Base-by-base conservation (phyloP, 1,140 invertebrate genomes). In the Lasioglossum baleicum region DNA sequence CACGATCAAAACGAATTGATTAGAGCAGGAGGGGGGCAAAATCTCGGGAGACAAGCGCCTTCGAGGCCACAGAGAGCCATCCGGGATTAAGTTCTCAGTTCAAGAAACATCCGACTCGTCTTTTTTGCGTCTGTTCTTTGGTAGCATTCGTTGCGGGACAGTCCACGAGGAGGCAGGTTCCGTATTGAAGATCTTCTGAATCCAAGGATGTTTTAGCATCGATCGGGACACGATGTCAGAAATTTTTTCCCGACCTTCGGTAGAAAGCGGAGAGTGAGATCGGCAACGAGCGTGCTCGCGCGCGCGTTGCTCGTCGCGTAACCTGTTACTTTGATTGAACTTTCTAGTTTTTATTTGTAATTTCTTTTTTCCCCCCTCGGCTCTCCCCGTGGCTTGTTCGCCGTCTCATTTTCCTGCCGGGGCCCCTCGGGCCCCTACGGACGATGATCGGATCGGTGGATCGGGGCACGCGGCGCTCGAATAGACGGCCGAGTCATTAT, bases 401-500 rank as follows among this genome's bases (percentile, higher is more conserved):
- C 53, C 1, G 22, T 8, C 11, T 15, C 7, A 7, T n/a, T 56
- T 22, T 66, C 22, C 65, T 13, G 13, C 53, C 20, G 73, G 81
- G 74, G 44, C 6, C 44, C 44, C 51, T 63, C 51, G 70, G 42
- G 53, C 66, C 69, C 73, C 60, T n/a, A 2, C 0, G 13, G 61
- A 56, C 60, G 60, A 83, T 44, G 68, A 61, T 26, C 53, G 66
- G 42, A 26, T 35, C 68, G 20, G 22, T 5, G 11, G 58, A 64
- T 26, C 7, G 15, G 48, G 20, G 48, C 48, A 75, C 63, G 73
- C 35, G 53, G 22, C 74, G 64, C 22, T 48, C 40, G 56, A 20
- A 70, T 44, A 44, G 31, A 56, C 64, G 48, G 15, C 26, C 22
- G 35, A 67, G 72, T 80, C 72, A 80, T 80, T 80, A 80, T 80